phyloP scores from a whole-genome alignment of 2,888 invertebrate genomes.

The Eilema griseolum region DNA sequence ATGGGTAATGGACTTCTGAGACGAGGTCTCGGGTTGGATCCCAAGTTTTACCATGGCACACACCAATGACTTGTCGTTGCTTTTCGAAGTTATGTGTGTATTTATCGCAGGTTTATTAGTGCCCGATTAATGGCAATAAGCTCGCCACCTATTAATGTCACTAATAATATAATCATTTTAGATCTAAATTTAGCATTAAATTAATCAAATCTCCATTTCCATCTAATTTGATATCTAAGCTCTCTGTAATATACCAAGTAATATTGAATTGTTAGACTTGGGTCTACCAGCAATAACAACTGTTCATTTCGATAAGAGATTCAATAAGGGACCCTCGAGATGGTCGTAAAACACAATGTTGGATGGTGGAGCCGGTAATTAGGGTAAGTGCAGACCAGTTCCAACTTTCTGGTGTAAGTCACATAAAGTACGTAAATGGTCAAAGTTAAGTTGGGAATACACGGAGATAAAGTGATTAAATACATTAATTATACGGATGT shows the following conservation, averaged over 20 bases:
- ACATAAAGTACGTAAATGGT: neutral
- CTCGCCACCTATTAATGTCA: no score
- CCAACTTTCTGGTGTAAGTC: neutral
- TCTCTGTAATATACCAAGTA: neutral
- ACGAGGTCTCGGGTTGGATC: no score
- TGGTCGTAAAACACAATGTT: constrained; percentile 15
- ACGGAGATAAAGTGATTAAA: neutral
- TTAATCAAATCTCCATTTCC: neutral
- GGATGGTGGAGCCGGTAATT: constrained; percentile 11
- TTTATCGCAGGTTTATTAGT: no score
- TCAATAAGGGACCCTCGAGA: constrained; percentile 13
- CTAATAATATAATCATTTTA: no score
- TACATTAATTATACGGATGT: no score
- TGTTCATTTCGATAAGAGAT: constrained; percentile 13
- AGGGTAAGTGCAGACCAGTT: constrained; percentile 12
- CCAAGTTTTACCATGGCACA: no score
- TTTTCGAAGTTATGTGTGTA: no score
- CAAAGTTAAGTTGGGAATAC: neutral
- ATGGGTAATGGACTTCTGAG: no score
- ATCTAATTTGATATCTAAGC: neutral
- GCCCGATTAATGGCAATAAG: no score
- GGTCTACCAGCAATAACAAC: constrained; percentile 10
- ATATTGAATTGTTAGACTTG: neutral
- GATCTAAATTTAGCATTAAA: neutral
- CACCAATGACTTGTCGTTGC: no score